Conservation (phyloP, 2,797 vertebrate species). For the Hephaestus fuliginosus region DNA sequence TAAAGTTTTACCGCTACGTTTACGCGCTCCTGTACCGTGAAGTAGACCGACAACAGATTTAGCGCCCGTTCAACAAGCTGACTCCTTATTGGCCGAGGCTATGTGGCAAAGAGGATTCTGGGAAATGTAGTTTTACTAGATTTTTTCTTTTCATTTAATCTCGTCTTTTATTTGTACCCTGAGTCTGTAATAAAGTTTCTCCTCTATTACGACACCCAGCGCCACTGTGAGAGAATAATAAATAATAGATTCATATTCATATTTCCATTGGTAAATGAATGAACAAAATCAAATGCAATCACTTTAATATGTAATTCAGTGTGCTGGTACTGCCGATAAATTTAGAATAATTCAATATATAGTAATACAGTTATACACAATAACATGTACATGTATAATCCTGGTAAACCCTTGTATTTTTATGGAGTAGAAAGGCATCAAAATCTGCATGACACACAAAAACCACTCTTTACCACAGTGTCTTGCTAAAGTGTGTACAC, state of each 20-base stretch:
- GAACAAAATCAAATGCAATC: not conserved
- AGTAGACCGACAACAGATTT: slow-evolving; percentile 28
- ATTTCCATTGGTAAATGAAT: not conserved
- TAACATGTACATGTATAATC: not conserved
- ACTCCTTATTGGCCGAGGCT: slow-evolving; percentile 57
- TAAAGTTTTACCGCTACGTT: accelerated
- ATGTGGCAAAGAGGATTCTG: slow-evolving; percentile 35
- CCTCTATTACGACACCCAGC: not conserved
- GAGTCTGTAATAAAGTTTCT: too few relatives aligned
- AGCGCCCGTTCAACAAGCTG: slow-evolving; percentile 63
- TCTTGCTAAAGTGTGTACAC: not conserved
- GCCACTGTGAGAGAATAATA: not conserved
- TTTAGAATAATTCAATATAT: too few relatives aligned
- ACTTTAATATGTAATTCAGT: not conserved
- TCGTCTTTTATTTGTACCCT: too few relatives aligned
- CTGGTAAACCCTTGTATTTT: not conserved
- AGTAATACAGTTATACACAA: too few relatives aligned
- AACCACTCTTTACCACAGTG: not conserved
- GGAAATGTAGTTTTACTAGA: slow-evolving; percentile 65
- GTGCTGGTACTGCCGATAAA: not conserved
- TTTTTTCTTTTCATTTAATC: too few relatives aligned
- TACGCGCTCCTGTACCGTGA: accelerated
- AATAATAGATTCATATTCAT: too few relatives aligned
- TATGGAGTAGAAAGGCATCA: not conserved
- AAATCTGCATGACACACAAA: not conserved